Percentiles rank a stretch among this genome's conserved stretches.
These are phyloP conservation scores for Dendrocincla tyrannina DNA, from an alignment of 2,797 vertebrate genomes.

Conservation along the genomic window DNA sequence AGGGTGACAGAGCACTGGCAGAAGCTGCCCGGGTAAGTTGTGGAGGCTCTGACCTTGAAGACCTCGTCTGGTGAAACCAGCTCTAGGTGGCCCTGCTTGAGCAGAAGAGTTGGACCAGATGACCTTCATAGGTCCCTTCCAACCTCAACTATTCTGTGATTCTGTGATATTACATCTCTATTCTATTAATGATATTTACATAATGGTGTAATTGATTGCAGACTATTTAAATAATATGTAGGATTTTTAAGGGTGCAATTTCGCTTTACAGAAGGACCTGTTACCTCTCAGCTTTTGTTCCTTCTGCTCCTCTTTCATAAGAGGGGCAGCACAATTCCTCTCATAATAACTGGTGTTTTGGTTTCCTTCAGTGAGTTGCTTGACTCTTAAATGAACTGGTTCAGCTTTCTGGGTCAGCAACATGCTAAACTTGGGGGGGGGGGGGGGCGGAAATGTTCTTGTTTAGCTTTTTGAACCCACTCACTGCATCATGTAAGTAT, in stretches of 20 bases:
- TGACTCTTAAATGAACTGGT: neutral
- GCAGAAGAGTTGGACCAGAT: neutral
- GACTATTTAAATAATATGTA: neutral
- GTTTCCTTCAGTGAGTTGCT: neutral
- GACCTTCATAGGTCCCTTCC: neutral
- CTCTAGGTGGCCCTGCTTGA: neutral
- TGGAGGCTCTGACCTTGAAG: neutral
- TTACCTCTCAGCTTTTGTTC: neutral
- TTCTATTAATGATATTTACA: neutral
- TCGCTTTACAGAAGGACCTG: neutral
- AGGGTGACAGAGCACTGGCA: neutral
- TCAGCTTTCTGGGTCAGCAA: neutral
- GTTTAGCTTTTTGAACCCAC: neutral
- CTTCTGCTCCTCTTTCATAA: neutral
- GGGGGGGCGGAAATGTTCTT: neutral
- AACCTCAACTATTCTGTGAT: neutral
- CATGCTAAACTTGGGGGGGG: neutral
- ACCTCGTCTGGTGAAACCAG: neutral
- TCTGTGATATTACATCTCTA: neutral
- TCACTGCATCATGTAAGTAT: neutral
- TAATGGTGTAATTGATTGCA: neutral
- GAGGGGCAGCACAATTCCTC: neutral
- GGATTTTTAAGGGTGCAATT: neutral
- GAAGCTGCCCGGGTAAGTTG: neutral
- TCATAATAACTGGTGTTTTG: neutral